These are phyloP conservation scores for Chrysina gloriosa DNA, from an alignment of 2,888 invertebrate species.

Conservation along the genomic window DNA sequence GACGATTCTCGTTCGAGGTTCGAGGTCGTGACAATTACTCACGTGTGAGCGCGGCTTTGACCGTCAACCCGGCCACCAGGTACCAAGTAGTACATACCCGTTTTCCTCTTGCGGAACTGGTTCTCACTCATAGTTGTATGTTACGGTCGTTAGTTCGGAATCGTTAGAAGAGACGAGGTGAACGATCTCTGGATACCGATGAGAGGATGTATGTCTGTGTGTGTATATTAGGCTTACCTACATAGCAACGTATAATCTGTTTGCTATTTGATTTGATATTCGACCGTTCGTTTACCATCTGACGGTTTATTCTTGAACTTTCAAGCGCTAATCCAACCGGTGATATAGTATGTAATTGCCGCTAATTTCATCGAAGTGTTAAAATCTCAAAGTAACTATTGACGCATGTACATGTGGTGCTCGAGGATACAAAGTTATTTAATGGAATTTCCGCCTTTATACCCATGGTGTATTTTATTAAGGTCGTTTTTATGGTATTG, in stretches of 20 bases:
- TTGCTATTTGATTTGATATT: conserved; percentile 13
- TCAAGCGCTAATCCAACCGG: neutral
- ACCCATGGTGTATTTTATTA: too few species aligned
- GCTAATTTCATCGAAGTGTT: too few species aligned
- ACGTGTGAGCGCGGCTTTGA: conserved; percentile 52
- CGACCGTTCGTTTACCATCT: conserved; percentile 20
- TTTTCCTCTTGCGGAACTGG: conserved; percentile 51
- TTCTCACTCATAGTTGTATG: conserved; percentile 46
- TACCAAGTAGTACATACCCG: too few species aligned
- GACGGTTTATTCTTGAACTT: neutral
- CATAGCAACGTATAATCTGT: too few species aligned
- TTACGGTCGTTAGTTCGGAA: conserved; percentile 45
- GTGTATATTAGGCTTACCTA: neutral
- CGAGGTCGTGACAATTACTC: conserved; percentile 42
- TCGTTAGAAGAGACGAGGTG: conserved; percentile 43
- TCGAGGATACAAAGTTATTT: too few species aligned
- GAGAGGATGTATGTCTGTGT: conserved; percentile 12
- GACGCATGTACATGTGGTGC: too few species aligned
- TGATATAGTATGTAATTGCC: too few species aligned
- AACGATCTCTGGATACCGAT: conserved; percentile 37
- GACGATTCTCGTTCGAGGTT: conserved; percentile 16
- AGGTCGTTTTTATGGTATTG: too few species aligned
- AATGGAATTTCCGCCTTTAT: too few species aligned
- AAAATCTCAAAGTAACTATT: too few species aligned
- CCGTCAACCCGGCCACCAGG: conserved; percentile 55